Evolutionary conservation across 2,113 vertebrate species (phyloP).

Genomic region (Poecilia latipinna): DNA sequence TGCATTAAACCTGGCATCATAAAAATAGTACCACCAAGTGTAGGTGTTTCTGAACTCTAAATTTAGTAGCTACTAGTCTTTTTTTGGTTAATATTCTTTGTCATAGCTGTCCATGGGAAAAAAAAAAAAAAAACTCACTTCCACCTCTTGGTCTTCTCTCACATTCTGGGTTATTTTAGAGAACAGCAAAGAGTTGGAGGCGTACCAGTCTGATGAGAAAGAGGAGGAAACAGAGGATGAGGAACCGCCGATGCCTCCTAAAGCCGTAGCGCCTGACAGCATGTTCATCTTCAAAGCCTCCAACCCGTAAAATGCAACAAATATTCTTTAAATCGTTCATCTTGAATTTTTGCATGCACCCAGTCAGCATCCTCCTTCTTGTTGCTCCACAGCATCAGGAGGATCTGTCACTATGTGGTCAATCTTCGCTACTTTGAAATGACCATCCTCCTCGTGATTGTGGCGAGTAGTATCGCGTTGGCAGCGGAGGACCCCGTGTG

Average conservation of each 20-base stretch:
- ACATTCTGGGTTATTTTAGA: slow-evolving; percentile 55
- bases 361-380: slow-evolving; percentile 2
- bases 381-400: slow-evolving; percentile 83
- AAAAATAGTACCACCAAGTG: slow-evolving; percentile 22
- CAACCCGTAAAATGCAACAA: slow-evolving; percentile 89
- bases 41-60: slow-evolving; percentile 43
- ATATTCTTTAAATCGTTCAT: neutral
- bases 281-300: slow-evolving; percentile 99
- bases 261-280: slow-evolving; percentile 90
- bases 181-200: slow-evolving; percentile 80
- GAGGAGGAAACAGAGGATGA: slow-evolving; percentile 72
- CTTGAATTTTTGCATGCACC: neutral
- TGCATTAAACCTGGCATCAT: slow-evolving; percentile 10
- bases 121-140: slow-evolving; percentile 16
- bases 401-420: slow-evolving; percentile 95
- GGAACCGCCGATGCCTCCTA: slow-evolving; percentile 78
- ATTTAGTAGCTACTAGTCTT: slow-evolving; percentile 8
- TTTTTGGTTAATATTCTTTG: slow-evolving; percentile 39
- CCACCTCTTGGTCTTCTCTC: neutral
- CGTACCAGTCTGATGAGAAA: slow-evolving; percentile 56
- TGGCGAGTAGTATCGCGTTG: slow-evolving; percentile 96
- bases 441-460: slow-evolving; percentile 97
- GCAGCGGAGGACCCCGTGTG: slow-evolving; percentile 95
- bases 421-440: slow-evolving; percentile 98
- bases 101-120: slow-evolving; percentile 15